Evolutionary conservation across 2,113 vertebrate species (phyloP).

Genomic region (Ciconia boyciana): DNA sequence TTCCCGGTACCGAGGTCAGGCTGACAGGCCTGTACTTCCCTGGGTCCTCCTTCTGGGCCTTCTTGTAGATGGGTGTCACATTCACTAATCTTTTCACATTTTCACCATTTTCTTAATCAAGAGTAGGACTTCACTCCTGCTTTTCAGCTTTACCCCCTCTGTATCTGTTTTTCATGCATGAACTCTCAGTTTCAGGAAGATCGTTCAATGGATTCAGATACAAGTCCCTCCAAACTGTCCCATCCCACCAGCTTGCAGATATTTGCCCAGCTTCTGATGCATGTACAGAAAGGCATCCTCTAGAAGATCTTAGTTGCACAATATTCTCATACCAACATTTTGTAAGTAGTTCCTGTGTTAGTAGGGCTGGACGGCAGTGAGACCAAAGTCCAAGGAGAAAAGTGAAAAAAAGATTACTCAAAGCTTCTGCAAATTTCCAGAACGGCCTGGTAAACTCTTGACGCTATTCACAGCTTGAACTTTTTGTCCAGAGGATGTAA

Average conservation of each 20-base stretch:
- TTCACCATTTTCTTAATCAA: background rate
- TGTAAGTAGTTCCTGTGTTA: background rate
- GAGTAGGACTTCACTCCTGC: too few relatives aligned
- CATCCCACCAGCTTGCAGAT: background rate
- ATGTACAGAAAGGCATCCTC: fast-evolving
- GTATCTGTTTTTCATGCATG: background rate
- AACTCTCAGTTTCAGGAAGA: background rate
- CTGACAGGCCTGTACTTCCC: too few relatives aligned
- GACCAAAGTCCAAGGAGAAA: background rate
- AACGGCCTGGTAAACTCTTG: background rate
- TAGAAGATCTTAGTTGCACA: background rate
- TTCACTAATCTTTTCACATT: too few relatives aligned
- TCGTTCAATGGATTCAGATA: background rate
- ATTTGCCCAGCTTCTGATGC: background rate
- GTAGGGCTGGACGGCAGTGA: background rate
- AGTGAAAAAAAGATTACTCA: background rate
- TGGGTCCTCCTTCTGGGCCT: too few relatives aligned
- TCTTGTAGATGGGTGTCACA: too few relatives aligned
- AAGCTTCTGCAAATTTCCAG: background rate
- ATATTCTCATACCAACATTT: background rate
- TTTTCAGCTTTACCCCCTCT: too few relatives aligned
- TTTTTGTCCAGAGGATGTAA: background rate
- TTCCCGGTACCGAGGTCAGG: too few relatives aligned
- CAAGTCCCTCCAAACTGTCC: background rate
- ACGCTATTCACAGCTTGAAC: background rate